These are phyloP conservation scores for Euwallacea similis DNA, from an alignment of 1,140 invertebrate genomes.

Conservation along the genomic window DNA sequence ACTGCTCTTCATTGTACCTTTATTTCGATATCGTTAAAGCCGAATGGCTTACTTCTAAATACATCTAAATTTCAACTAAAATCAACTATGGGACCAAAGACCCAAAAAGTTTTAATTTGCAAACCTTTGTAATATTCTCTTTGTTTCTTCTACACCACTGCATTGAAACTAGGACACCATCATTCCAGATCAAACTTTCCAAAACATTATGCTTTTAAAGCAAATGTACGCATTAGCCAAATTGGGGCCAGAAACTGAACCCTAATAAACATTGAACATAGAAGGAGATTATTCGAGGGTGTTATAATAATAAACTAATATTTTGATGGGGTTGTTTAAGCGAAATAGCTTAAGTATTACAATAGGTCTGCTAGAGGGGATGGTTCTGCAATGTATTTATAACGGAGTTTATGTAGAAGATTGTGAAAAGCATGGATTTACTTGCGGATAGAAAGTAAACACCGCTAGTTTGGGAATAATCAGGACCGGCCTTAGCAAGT, in stretches of 20 bases:
- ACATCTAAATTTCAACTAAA: no score
- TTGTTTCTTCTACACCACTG: no score
- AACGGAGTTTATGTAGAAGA: not conserved
- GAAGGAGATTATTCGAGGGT: slow-evolving; percentile 10
- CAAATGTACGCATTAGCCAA: slow-evolving; percentile 20
- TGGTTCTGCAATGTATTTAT: slow-evolving; percentile 8
- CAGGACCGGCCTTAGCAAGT: no score
- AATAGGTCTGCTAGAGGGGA: slow-evolving; percentile 13
- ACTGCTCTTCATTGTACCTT: no score
- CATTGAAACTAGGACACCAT: no score
- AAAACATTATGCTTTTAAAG: slow-evolving; percentile 6
- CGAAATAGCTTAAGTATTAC: slow-evolving; percentile 21
- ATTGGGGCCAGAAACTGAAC: slow-evolving; percentile 19
- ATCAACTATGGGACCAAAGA: no score
- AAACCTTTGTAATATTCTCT: no score
- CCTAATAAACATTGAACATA: slow-evolving; percentile 27
- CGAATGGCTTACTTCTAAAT: no score
- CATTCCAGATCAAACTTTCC: slow-evolving; percentile 9
- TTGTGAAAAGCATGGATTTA: slow-evolving; percentile 6
- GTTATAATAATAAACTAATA: slow-evolving; percentile 34
- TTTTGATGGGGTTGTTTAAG: slow-evolving; percentile 25
- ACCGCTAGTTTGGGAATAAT: no score
- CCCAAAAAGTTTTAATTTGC: no score
- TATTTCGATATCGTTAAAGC: no score
- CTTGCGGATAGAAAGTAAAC: not conserved